Conservation (phyloP, 2,113 vertebrate genomes). For the Sphyrna mokarran region DNA sequence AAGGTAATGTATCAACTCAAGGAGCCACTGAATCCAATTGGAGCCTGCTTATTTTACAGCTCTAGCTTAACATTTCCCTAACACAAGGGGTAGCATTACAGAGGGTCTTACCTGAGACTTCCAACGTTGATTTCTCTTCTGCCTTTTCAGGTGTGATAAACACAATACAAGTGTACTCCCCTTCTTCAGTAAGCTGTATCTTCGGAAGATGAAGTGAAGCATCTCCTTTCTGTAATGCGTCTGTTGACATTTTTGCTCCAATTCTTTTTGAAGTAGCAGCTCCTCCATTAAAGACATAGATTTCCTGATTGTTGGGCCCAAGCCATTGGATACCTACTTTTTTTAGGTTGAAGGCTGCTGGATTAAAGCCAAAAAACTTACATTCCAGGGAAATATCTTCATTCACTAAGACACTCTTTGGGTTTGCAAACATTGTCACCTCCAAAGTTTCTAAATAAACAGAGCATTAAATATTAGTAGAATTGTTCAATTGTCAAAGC, state of each 20-base stretch:
- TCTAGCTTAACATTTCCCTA: not conserved
- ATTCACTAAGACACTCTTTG: not conserved
- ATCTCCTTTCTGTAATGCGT: constrained; percentile 32
- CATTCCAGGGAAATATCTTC: not conserved
- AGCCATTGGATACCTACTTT: not conserved
- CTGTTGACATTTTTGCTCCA: not conserved
- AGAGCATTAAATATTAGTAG: not conserved
- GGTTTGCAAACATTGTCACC: not conserved
- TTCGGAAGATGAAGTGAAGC: constrained; percentile 38
- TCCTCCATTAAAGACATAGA: constrained; percentile 20
- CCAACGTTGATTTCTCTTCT: constrained; percentile 28
- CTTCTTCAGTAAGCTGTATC: constrained; percentile 39
- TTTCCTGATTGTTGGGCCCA: not conserved
- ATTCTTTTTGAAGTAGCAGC: accelerated
- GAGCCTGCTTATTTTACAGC: not conserved
- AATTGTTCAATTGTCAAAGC: not conserved
- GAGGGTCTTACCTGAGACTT: constrained; percentile 32
- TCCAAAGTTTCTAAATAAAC: constrained; percentile 20
- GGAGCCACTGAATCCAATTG: not conserved
- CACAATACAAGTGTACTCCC: constrained; percentile 34
- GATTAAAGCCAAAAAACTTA: accelerated
- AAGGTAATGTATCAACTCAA: not conserved
- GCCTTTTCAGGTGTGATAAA: not conserved
- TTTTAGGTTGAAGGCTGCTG: not conserved
- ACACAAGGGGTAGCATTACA: not conserved